Base-by-base conservation (phyloP, 2,888 invertebrate species). In the Dolichomitus sp. region DNA sequence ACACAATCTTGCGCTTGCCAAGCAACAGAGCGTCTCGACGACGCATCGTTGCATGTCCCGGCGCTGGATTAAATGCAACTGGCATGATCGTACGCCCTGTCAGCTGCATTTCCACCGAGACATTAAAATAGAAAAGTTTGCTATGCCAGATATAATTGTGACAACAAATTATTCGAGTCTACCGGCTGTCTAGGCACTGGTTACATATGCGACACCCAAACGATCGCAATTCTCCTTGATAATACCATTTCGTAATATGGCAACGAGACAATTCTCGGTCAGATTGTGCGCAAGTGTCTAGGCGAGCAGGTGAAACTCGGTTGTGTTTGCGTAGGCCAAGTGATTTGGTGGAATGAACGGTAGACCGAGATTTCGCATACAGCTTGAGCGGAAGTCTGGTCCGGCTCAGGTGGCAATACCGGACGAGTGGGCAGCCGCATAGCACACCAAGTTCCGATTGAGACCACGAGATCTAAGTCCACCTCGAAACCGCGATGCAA, bases 141-240 rank as follows among this genome's bases (percentile, higher is more conserved):
- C 72, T 52, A 30, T 40, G 76, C 68, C 68, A 69, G 80, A 74
- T 52, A 68, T 74, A 70, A 40, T 11, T 27, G 19, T 45, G 65
- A 76, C 54, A 72, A 72, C 72, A 72, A 77, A 77, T 66, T 81
- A 65, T 75, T 75, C 23, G 45, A 19, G 76, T 76, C 76, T 72
- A 42, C 17, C 65, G 63, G 17, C 61, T 42, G 80, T 80, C 75
- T 75, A 48, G 63, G 14, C 50, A 45, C 37, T 52, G 50, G 33
- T 48, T 70, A 33, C 48, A 14, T 48, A 17, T 57, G 33, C 45
- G 57, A 30, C 72, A 50, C 14, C 6, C 76, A 57, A 54, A 30
- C 37, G 57, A 33, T 57, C 27, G 37, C 19, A 52, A 48, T 54
- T 63, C 48, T 54, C 40, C 69, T 54, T 73, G 63, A 78, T 78